Conservation (phyloP, 1,140 invertebrate genomes). For the Eciton burchellii region DNA sequence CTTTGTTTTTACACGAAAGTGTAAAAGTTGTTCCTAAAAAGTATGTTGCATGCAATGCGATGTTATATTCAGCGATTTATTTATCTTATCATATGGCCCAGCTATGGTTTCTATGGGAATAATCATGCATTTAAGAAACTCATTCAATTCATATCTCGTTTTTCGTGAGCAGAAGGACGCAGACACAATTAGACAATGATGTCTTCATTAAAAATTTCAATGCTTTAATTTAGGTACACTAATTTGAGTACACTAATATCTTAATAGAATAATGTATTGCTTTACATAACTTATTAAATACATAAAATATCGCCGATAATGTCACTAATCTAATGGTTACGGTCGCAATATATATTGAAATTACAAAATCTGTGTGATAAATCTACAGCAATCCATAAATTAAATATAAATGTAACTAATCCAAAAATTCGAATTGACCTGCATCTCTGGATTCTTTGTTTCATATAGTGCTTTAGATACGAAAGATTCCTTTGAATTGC, state of each 20-base stretch:
- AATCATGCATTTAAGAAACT: conserved; percentile 7
- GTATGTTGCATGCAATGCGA: not conserved
- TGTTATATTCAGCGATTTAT: not conserved
- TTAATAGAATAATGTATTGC: not conserved
- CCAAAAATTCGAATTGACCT: not conserved
- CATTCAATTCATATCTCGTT: not conserved
- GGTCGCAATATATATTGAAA: not conserved
- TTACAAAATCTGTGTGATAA: not conserved
- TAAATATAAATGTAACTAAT: conserved; percentile 41
- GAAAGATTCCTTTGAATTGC: conserved; percentile 28
- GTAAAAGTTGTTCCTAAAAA: not conserved
- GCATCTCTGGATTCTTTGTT: conserved; percentile 63
- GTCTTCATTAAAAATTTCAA: not conserved
- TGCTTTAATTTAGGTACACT: not conserved
- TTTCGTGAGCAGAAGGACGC: not conserved
- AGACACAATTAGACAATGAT: too few relatives aligned
- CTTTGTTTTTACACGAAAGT: too few relatives aligned
- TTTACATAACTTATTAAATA: conserved; percentile 15
- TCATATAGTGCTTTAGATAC: conserved; percentile 52
- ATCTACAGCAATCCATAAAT: conserved; percentile 6
- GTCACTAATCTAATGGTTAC: conserved; percentile 22
- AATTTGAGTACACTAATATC: conserved; percentile 9
- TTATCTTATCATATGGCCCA: not conserved
- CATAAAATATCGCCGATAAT: not conserved
- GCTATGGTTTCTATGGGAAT: not conserved